These are phyloP conservation scores for Magallana ariakensis DNA, from an alignment of 1,140 invertebrate genomes.

Conservation along the genomic window DNA sequence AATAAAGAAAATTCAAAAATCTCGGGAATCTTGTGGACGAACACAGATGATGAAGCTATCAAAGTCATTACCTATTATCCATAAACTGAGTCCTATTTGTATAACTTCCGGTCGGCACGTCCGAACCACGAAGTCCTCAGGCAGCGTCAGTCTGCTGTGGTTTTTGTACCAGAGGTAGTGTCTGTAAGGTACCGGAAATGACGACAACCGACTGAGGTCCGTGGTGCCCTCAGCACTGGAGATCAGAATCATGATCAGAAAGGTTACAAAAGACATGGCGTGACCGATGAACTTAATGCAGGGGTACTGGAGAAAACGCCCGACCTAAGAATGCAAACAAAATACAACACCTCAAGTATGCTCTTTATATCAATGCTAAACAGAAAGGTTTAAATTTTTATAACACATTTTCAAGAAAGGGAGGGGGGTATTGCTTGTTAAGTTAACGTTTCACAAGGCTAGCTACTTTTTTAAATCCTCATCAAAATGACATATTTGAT, in stretches of 20 bases:
- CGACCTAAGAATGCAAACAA: slow-evolving; percentile 63
- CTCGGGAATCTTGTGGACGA: too few species aligned
- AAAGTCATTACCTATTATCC: slow-evolving; percentile 71
- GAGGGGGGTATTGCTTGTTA: too few species aligned
- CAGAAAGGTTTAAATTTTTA: too few species aligned
- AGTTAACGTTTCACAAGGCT: too few species aligned
- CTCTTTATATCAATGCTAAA: too few species aligned
- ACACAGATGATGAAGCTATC: too few species aligned
- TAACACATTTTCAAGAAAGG: too few species aligned
- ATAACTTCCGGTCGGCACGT: slow-evolving; percentile 69
- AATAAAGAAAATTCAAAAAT: too few species aligned
- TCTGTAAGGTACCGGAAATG: background rate
- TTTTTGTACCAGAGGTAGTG: slow-evolving; percentile 27
- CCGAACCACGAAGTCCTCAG: slow-evolving; percentile 67
- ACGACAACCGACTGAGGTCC: slow-evolving; percentile 51
- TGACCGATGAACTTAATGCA: slow-evolving; percentile 79
- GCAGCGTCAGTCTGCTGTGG: slow-evolving; percentile 45
- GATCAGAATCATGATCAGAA: slow-evolving; percentile 83
- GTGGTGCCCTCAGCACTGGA: slow-evolving; percentile 69
- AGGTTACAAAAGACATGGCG: slow-evolving; percentile 83
- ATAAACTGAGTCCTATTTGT: slow-evolving; percentile 68
- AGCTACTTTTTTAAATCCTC: too few species aligned
- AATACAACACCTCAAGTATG: too few species aligned
- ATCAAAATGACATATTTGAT: too few species aligned
- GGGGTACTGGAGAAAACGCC: slow-evolving; percentile 73